Evolutionary conservation across 2,888 invertebrate species (phyloP).

Genomic region (Loripinus fragilis): DNA sequence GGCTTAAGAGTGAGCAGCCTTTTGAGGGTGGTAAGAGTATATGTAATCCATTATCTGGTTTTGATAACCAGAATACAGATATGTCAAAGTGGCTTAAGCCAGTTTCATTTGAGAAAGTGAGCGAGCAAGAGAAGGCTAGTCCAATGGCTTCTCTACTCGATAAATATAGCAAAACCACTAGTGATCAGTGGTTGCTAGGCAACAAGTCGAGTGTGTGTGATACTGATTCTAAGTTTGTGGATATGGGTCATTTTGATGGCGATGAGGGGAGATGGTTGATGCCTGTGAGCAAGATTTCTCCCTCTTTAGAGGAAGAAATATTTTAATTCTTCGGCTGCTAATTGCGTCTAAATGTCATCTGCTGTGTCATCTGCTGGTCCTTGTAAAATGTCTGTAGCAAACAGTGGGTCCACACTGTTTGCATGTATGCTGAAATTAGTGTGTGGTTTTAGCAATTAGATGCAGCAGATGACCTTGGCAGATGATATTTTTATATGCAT

Average conservation of each 20-base stretch:
- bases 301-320: background rate
- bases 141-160: background rate
- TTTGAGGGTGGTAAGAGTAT: background rate
- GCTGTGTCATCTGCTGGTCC: too few species aligned
- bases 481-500: too few species aligned
- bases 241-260: background rate
- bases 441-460: too few species aligned
- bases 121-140: background rate
- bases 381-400: too few species aligned
- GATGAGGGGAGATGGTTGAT: background rate
- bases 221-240: background rate
- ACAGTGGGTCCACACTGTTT: too few species aligned
- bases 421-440: too few species aligned
- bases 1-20: slow-evolving; percentile 26
- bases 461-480: too few species aligned
- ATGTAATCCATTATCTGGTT: slow-evolving; percentile 23
- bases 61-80: slow-evolving; percentile 25
- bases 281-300: background rate
- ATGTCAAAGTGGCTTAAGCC: slow-evolving; percentile 42
- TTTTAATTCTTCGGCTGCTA: too few species aligned
- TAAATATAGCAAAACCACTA: background rate
- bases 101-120: background rate
- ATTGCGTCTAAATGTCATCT: too few species aligned
- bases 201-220: background rate
- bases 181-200: background rate